These are phyloP conservation scores for Zeugodacus cucurbitae DNA, from an alignment of 1,140 invertebrate genomes.

Conservation along the genomic window DNA sequence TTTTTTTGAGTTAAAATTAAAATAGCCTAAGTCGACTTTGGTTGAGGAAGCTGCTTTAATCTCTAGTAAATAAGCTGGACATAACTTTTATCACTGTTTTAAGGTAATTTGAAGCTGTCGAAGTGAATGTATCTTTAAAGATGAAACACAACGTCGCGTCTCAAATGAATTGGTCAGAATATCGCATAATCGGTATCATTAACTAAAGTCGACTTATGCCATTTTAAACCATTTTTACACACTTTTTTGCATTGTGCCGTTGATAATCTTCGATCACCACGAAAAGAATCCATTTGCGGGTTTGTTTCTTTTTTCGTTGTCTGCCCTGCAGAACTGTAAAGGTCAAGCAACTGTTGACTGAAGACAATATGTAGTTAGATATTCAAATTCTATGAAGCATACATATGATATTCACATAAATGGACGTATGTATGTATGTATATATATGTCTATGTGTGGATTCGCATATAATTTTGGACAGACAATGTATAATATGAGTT, in stretches of 20 bases:
- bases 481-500: not conserved
- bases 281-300: not conserved
- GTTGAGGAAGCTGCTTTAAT: no score
- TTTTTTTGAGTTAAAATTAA: no score
- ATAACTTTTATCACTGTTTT: no score
- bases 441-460: not conserved
- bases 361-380: not conserved
- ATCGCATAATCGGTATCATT: no score
- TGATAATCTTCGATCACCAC: not conserved
- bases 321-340: not conserved
- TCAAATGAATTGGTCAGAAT: no score
- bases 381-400: not conserved
- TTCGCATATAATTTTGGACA: not conserved
- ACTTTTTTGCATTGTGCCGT: not conserved
- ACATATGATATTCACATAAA: not conserved
- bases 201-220: no score
- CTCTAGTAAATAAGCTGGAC: no score
- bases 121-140: no score
- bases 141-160: no score
- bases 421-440: not conserved
- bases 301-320: not conserved
- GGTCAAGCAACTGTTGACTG: not conserved
- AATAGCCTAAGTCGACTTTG: no score
- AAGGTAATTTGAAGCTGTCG: no score
- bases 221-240: not conserved